A percentile compares a stretch with the other conserved stretches of the same genome.
phyloP scores from a whole-genome alignment of 2,797 vertebrate species.

The Coregonus ussuriensis region DNA sequence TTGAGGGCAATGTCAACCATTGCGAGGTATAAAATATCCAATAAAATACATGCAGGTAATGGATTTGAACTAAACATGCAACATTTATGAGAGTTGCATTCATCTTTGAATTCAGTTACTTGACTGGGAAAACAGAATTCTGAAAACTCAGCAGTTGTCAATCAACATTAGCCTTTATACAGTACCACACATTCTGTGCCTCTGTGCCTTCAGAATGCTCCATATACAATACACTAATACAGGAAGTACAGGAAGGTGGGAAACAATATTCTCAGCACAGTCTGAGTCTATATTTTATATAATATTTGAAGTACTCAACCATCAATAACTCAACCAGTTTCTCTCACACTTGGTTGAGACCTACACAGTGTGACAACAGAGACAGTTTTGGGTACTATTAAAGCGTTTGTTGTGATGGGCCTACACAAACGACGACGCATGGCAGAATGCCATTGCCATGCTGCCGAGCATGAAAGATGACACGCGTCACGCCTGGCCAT shows the following conservation, averaged over 20 bases:
- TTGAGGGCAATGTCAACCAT: too few relatives aligned
- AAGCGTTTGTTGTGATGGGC: conserved; percentile 39
- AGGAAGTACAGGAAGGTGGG: conserved; percentile 10
- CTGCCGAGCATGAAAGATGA: conserved; percentile 65
- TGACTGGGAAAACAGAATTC: neutral
- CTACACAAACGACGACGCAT: conserved; percentile 32
- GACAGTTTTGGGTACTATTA: conserved; percentile 6
- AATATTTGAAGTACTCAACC: conserved; percentile 28
- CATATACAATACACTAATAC: neutral
- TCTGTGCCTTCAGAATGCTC: neutral
- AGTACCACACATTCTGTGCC: neutral
- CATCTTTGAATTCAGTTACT: neutral
- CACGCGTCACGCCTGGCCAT: conserved; percentile 60
- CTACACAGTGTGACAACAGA: neutral
- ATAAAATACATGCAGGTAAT: too few relatives aligned
- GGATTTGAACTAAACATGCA: conserved; percentile 12
- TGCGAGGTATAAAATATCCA: too few relatives aligned
- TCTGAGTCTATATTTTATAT: conserved; percentile 39
- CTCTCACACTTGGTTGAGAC: neutral
- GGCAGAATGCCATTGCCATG: conserved; percentile 54
- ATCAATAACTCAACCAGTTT: neutral
- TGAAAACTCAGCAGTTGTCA: neutral
- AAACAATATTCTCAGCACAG: conserved; percentile 47
- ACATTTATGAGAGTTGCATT: neutral
- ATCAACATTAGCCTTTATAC: neutral